Conservation (phyloP, 2,888 invertebrate genomes). For the Lasioglossum malachurum region DNA sequence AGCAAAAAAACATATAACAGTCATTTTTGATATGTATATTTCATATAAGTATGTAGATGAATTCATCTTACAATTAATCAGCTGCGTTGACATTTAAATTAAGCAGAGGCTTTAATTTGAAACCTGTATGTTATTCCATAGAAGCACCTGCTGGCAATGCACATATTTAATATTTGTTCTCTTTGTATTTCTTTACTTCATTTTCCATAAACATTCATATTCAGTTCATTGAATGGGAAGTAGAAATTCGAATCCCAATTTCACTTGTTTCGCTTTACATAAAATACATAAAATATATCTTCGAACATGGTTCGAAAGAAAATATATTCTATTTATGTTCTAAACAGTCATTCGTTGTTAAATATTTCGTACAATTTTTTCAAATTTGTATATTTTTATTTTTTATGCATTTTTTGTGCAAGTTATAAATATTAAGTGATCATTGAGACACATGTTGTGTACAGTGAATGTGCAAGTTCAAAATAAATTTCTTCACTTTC, state of each 20-base stretch:
- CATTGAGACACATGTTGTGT: neutral
- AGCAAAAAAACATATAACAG: neutral
- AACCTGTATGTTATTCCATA: conserved; percentile 72
- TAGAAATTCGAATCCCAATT: neutral
- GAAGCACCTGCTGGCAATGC: conserved; percentile 82
- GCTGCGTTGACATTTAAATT: conserved; percentile 34
- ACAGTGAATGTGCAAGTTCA: neutral
- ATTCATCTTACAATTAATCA: neutral
- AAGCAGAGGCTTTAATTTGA: conserved; percentile 50
- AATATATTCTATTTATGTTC: neutral
- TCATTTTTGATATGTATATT: neutral
- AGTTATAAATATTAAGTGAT: neutral
- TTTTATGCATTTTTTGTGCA: neutral
- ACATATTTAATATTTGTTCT: conserved; percentile 73
- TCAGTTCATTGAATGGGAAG: conserved; percentile 20
- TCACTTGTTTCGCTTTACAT: neutral
- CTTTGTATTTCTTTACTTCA: conserved; percentile 58
- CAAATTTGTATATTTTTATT: neutral
- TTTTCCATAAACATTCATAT: conserved; percentile 60
- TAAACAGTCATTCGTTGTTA: neutral
- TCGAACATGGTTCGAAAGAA: neutral
- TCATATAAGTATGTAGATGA: conserved; percentile 26
- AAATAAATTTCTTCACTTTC: neutral
- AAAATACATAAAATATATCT: neutral
- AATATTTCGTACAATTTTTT: neutral